These are phyloP conservation scores for Phenganax subtilis DNA, from an alignment of 92 coral and sea anemone species.

Conservation along the genomic window DNA sequence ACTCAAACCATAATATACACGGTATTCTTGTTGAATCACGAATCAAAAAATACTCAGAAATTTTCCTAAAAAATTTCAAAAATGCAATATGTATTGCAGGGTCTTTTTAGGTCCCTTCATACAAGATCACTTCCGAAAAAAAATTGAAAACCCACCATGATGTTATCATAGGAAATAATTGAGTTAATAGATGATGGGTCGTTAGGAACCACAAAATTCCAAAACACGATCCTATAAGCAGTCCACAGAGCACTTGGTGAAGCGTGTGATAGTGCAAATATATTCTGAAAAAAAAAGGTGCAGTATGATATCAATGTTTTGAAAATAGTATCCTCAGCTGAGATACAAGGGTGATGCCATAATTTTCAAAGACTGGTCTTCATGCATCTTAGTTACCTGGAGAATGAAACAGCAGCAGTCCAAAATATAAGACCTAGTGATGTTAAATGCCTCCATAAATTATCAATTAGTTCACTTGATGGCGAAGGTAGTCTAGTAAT, in stretches of 20 bases:
- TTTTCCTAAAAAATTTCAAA: constrained; percentile 58
- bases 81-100: not conserved
- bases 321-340: not conserved
- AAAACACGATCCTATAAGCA: constrained; percentile 67
- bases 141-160: constrained; percentile 64
- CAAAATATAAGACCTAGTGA: constrained; percentile 63
- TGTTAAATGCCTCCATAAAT: constrained; percentile 88
- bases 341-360: too few relatives aligned
- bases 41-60: constrained; percentile 85
- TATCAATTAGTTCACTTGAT: constrained; percentile 87
- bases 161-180: constrained; percentile 80
- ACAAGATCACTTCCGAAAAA: not conserved
- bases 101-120: not conserved
- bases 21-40: constrained; percentile 96
- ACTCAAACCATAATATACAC: constrained; percentile 98
- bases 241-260: constrained; percentile 80
- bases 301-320: not conserved
- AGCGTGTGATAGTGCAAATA: constrained; percentile 88
- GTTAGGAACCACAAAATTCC: constrained; percentile 92
- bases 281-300: constrained; percentile 48
- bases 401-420: constrained; percentile 78
- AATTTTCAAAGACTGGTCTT: too few relatives aligned
- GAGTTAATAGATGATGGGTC: constrained; percentile 86
- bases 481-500: constrained; percentile 64
- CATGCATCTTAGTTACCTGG: constrained; percentile 56